Evolutionary conservation across 2,888 invertebrate species (phyloP).

Genomic region (Nematopogon swammerdamellus): DNA sequence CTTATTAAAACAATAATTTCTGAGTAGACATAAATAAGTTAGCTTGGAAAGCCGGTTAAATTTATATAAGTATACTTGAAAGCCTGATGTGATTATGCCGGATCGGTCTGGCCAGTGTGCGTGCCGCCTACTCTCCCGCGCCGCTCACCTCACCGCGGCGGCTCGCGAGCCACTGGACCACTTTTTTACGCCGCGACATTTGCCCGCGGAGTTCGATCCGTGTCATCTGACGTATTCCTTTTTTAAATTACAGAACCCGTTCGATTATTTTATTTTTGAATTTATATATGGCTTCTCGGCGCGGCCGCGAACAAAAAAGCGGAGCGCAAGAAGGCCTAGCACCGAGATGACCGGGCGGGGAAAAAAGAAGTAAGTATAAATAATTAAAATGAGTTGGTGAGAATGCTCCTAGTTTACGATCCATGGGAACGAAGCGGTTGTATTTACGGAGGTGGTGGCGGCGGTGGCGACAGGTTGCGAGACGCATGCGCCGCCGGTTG

Average conservation of each 20-base stretch:
- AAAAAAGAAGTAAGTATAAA: conserved; percentile 55
- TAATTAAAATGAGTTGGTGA: conserved; percentile 41
- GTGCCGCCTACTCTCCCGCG: background rate
- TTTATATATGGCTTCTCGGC: conserved; percentile 44
- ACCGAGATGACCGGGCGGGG: conserved; percentile 20
- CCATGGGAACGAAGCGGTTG: conserved; percentile 44
- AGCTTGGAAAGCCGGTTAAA: too few species aligned
- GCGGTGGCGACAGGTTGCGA: conserved; percentile 35
- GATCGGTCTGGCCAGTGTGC: background rate
- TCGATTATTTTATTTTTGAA: conserved; percentile 46
- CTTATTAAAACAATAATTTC: too few species aligned
- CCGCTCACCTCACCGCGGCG: background rate
- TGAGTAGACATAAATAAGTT: too few species aligned
- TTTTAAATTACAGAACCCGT: conserved; percentile 47
- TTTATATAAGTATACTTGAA: too few species aligned
- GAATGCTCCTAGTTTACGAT: conserved; percentile 49
- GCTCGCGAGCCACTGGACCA: conserved; percentile 26
- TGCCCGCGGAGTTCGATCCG: conserved; percentile 57
- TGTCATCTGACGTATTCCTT: conserved; percentile 57
- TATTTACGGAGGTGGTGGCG: background rate
- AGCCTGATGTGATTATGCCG: background rate
- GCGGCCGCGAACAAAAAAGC: conserved; percentile 13
- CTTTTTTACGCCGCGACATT: conserved; percentile 56
- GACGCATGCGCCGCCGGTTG: conserved; percentile 21
- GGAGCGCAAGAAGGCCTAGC: conserved; percentile 40